Evolutionary conservation across 2,113 vertebrate genomes (phyloP).

Genomic region (Eupsittula cactorum): DNA sequence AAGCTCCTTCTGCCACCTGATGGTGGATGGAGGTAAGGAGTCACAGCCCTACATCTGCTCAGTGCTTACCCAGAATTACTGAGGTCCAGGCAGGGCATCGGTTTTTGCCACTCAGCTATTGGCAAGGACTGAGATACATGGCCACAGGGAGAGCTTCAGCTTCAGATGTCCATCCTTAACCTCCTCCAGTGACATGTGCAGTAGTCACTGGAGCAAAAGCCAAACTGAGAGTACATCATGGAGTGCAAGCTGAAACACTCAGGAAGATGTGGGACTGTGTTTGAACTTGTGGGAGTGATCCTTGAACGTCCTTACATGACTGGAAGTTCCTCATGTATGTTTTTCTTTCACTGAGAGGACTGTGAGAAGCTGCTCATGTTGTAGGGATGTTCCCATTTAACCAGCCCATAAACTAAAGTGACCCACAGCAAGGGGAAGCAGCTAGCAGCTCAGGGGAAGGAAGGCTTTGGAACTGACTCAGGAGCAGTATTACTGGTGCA

Average conservation of each 20-base stretch:
- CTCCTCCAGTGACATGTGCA: neutral
- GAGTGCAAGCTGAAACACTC: neutral
- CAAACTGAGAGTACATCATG: rapidly evolving
- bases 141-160: neutral
- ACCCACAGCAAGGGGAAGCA: too few species aligned
- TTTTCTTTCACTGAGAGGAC: neutral
- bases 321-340: neutral
- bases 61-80: neutral
- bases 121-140: neutral
- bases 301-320: neutral
- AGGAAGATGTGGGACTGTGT: neutral
- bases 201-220: neutral
- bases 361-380: neutral
- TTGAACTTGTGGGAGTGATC: neutral
- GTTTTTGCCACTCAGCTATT: neutral
- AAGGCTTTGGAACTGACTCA: neutral
- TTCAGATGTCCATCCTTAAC: neutral
- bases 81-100: neutral
- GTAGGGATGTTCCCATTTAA: neutral
- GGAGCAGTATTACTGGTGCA: neutral
- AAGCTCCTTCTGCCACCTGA: constrained; percentile 47
- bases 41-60: neutral
- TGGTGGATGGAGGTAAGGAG: neutral
- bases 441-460: neutral
- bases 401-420: neutral